These are phyloP conservation scores for Drosophila nr. perissopoda DNA, from an alignment of 2,888 invertebrate species.

Conservation along the genomic window DNA sequence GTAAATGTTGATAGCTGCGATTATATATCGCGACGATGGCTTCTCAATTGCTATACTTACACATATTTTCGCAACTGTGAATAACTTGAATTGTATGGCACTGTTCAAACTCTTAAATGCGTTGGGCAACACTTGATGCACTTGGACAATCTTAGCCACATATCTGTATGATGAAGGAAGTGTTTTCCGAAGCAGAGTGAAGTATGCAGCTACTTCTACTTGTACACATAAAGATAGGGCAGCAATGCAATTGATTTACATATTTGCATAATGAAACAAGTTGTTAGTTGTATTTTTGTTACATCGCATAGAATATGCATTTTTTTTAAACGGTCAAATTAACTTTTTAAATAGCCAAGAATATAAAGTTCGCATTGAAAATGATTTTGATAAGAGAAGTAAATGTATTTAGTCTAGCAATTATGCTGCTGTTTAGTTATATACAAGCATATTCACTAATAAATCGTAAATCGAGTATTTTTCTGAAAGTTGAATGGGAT, in stretches of 20 bases:
- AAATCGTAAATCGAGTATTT: background rate
- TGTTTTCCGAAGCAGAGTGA: background rate
- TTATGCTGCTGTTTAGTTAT: no score
- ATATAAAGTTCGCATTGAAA: background rate
- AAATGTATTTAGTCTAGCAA: background rate
- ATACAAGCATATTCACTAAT: no score
- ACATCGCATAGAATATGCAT: background rate
- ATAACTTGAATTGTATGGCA: conserved; percentile 23
- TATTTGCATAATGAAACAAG: background rate
- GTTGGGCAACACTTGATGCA: conserved; percentile 22
- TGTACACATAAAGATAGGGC: background rate
- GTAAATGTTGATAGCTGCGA: conserved; percentile 39
- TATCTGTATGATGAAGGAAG: background rate
- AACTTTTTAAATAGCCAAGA: background rate
- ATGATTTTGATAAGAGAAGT: background rate
- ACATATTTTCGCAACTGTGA: conserved; percentile 18
- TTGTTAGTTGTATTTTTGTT: background rate
- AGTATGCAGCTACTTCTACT: background rate
- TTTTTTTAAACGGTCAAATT: background rate
- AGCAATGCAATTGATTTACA: background rate
- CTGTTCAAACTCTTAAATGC: conserved; percentile 3
- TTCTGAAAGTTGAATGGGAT: background rate
- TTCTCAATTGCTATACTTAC: conserved; percentile 13
- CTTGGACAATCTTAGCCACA: conserved; percentile 5
- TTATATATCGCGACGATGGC: conserved; percentile 23